Conservation (phyloP, 2,888 invertebrate genomes). For the Drosophila putrida region DNA sequence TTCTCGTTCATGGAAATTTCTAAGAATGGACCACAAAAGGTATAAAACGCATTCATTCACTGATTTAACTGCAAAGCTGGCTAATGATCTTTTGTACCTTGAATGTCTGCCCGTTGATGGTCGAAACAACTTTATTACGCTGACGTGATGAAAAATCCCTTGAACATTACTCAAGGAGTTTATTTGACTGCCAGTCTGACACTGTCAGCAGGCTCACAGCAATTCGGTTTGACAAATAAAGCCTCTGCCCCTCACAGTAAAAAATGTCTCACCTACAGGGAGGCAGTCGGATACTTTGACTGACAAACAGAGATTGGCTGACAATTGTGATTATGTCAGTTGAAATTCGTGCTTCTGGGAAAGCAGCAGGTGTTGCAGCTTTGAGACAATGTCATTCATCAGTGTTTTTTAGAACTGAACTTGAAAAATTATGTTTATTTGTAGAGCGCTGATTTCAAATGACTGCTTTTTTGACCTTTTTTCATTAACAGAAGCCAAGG, state of each 20-base stretch:
- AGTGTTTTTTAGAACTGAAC: conserved; percentile 38
- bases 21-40: conserved; percentile 5
- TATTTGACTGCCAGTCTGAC: conserved; percentile 63
- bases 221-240: conserved; percentile 60
- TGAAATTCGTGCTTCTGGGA: conserved; percentile 24
- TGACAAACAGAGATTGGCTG: conserved; percentile 46
- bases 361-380: conserved; percentile 30
- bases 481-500: conserved; percentile 30
- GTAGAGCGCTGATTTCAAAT: conserved; percentile 52
- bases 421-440: conserved; percentile 68
- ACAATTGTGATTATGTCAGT: conserved; percentile 63
- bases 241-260: conserved; percentile 16
- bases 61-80: conserved; percentile 37
- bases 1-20: conserved; percentile 1
- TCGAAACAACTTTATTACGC: conserved; percentile 74
- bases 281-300: conserved; percentile 14
- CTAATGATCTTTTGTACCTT: conserved; percentile 65
- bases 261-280: conserved; percentile 3
- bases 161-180: conserved; percentile 74
- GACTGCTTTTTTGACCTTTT: conserved; percentile 23
- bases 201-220: conserved; percentile 58
- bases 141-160: conserved; percentile 71
- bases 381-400: conserved; percentile 50
- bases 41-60: conserved; percentile 27
- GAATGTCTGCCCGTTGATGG: conserved; percentile 34